phyloP scores from a whole-genome alignment of 2,113 vertebrate genomes.

The Rattus rattus region DNA sequence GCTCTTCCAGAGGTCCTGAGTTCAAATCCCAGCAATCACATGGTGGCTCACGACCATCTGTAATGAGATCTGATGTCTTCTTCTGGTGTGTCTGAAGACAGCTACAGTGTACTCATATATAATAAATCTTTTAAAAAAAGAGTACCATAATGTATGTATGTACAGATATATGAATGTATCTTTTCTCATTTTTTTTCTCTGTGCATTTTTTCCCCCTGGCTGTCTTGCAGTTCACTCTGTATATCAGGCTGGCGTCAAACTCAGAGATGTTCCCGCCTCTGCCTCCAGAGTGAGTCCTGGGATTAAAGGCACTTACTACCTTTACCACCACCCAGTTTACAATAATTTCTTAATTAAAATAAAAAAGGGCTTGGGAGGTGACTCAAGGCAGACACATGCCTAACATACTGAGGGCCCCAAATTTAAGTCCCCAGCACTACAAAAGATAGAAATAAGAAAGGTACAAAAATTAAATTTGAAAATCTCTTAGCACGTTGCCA shows the following conservation, averaged over 20 bases:
- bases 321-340: neutral
- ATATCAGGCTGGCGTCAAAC: neutral
- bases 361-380: neutral
- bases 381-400: neutral
- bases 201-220: neutral
- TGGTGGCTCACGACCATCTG: too few relatives aligned
- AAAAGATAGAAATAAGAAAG: neutral
- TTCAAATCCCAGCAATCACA: too few relatives aligned
- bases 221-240: neutral
- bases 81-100: too few relatives aligned
- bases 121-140: too few relatives aligned
- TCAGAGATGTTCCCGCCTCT: neutral
- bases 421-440: neutral
- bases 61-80: too few relatives aligned
- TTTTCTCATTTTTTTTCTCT: neutral
- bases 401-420: neutral
- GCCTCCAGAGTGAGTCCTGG: neutral
- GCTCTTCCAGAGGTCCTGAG: too few relatives aligned
- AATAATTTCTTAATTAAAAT: neutral
- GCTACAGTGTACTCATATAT: too few relatives aligned
- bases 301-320: neutral
- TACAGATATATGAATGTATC: too few relatives aligned
- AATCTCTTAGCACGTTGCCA: slow-evolving; percentile 28
- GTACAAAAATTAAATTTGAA: slow-evolving; percentile 3
- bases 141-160: too few relatives aligned